Evolutionary conservation across 2,113 vertebrate genomes (phyloP).

Genomic region (Sceloporus undulatus): DNA sequence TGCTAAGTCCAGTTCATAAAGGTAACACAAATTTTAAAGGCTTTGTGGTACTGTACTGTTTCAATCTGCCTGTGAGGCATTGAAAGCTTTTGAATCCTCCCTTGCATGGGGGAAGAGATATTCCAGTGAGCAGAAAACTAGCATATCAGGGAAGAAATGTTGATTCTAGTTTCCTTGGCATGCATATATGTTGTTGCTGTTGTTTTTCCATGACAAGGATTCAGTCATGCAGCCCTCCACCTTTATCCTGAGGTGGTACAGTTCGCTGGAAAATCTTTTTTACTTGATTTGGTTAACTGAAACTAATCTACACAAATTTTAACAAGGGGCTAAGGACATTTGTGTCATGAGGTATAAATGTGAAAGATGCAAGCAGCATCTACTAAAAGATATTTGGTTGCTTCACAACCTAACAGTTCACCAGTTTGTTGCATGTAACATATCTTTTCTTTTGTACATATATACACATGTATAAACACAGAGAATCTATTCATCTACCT

Average conservation of each 20-base stretch:
- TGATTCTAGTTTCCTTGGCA: background rate
- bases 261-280: background rate
- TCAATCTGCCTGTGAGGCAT: background rate
- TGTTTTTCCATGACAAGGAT: background rate
- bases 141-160: background rate
- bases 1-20: background rate
- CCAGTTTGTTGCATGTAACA: background rate
- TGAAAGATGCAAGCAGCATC: background rate
- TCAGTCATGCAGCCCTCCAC: background rate
- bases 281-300: background rate
- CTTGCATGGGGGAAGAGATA: background rate
- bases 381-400: background rate
- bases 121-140: background rate
- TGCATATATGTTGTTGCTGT: no score
- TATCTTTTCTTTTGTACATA: no score
- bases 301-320: background rate
- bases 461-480: background rate
- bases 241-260: background rate
- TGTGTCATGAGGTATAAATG: background rate
- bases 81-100: background rate
- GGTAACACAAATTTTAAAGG: background rate
- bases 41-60: background rate
- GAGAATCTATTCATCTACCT: background rate
- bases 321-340: background rate
- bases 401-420: background rate